phyloP scores from a whole-genome alignment of 2,888 invertebrate species.

The Nephrotoma guestfalica region DNA sequence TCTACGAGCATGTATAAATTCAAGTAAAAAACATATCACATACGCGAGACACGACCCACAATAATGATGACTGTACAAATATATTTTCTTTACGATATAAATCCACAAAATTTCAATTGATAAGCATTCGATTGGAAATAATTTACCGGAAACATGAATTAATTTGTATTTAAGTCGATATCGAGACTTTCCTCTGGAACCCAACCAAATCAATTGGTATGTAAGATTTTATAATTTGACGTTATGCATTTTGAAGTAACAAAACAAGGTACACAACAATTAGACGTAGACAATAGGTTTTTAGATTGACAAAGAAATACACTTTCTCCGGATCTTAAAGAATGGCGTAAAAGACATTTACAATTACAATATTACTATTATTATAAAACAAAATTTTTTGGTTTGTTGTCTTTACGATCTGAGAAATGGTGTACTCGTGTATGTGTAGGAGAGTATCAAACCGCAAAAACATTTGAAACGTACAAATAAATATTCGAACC shows the following conservation, averaged over 20 bases:
- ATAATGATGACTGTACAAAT: too few relatives aligned
- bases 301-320: neutral
- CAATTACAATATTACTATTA: neutral
- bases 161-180: neutral
- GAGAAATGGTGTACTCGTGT: neutral
- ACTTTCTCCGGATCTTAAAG: neutral
- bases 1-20: too few relatives aligned
- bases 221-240: neutral
- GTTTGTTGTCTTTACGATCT: neutral
- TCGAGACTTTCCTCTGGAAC: neutral
- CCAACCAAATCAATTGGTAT: neutral
- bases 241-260: neutral
- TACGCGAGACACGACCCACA: too few relatives aligned
- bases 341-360: neutral
- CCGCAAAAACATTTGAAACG: neutral
- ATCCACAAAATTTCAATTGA: neutral
- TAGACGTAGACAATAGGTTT: neutral
- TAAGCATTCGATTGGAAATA: neutral
- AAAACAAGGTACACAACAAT: neutral
- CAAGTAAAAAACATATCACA: neutral
- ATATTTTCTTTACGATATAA: too few relatives aligned
- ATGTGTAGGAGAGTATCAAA: neutral
- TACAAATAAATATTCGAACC: too few relatives aligned
- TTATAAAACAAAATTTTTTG: neutral
- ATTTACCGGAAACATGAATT: neutral